These are phyloP conservation scores for Dendronephthya gigantea DNA, from an alignment of 64 coral and sea anemone species.

Conservation along the genomic window DNA sequence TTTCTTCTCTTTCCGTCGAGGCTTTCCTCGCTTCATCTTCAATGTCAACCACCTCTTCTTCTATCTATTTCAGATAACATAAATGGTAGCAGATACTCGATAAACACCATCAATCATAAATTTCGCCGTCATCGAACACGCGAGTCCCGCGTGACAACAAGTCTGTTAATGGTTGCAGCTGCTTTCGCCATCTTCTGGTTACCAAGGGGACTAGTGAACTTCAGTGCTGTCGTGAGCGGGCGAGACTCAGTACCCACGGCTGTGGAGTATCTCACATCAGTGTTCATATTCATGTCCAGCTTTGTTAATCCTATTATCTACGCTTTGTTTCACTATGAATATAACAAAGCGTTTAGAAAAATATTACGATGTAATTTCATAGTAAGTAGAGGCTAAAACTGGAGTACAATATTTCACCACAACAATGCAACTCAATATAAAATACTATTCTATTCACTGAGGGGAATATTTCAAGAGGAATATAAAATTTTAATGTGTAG, in stretches of 20 bases:
- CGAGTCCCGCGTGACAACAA: slow-evolving; percentile 77
- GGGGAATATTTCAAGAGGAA: no score
- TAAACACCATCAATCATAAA: neutral
- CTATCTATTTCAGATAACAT: neutral
- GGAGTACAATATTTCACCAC: no score
- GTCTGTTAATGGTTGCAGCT: slow-evolving; percentile 53
- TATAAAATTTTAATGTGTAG: no score
- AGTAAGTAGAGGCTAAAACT: no score
- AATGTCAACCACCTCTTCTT: no score
- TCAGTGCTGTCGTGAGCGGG: slow-evolving; percentile 57
- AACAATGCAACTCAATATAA: no score
- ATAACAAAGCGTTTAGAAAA: slow-evolving; percentile 52
- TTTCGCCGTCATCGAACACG: slow-evolving; percentile 38
- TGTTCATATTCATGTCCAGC: slow-evolving; percentile 71
- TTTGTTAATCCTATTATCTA: slow-evolving; percentile 78
- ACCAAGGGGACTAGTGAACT: slow-evolving; percentile 70
- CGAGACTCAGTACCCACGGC: slow-evolving; percentile 56
- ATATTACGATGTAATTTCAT: slow-evolving; percentile 55
- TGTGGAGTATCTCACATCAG: slow-evolving; percentile 64
- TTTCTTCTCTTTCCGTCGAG: no score
- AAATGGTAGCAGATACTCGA: neutral
- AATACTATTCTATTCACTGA: no score
- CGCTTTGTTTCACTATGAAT: slow-evolving; percentile 74
- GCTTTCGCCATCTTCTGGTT: slow-evolving; percentile 91
- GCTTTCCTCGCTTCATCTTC: no score